These are phyloP conservation scores for Drosophila anomelani DNA, from an alignment of 2,888 invertebrate genomes.

Conservation along the genomic window DNA sequence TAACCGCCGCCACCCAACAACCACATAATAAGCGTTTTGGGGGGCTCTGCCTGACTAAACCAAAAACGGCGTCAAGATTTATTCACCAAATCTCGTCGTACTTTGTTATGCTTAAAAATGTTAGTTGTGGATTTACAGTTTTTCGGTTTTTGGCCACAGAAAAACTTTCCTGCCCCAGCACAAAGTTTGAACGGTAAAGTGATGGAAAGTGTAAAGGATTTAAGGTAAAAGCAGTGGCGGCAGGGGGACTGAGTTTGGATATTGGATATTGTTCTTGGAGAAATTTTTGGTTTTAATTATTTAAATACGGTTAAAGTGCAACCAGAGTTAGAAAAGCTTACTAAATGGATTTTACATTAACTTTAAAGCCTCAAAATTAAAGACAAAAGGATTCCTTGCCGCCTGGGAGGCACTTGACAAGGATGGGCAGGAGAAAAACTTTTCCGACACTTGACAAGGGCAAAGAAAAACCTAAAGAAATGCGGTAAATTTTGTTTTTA, in stretches of 20 bases:
- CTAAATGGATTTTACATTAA: neutral
- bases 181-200: conserved; percentile 24
- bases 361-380: neutral
- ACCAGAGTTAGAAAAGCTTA: neutral
- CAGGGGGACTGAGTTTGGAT: neutral
- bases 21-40: conserved; percentile 63
- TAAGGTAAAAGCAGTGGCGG: neutral
- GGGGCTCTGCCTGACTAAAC: conserved; percentile 66
- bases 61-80: conserved; percentile 71
- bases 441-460: conserved; percentile 62
- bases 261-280: neutral
- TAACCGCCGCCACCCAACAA: conserved; percentile 16
- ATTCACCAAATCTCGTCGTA: conserved; percentile 69
- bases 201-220: neutral
- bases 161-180: conserved; percentile 48
- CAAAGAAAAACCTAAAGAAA: neutral
- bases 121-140: conserved; percentile 66
- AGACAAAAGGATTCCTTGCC: neutral
- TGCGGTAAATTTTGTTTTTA: conserved; percentile 36
- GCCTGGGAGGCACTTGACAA: conserved; percentile 2
- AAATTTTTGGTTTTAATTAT: neutral
- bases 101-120: conserved; percentile 75
- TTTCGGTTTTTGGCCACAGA: conserved; percentile 50
- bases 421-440: conserved; percentile 42
- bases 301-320: neutral